phyloP scores from a whole-genome alignment of 2,113 vertebrate species.

The Porphyrio hochstetteri region DNA sequence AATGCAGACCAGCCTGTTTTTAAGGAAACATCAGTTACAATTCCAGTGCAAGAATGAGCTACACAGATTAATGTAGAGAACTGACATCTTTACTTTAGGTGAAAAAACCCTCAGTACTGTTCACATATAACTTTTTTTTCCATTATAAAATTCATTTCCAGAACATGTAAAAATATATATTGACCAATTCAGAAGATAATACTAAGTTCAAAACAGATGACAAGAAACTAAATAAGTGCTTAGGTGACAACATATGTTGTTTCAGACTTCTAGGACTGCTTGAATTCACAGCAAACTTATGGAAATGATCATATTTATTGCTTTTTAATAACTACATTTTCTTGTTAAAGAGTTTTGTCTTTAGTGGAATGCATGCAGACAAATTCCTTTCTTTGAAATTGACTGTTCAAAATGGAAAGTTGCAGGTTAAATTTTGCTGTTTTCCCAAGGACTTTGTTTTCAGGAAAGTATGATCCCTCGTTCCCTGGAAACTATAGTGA shows the following conservation, averaged over 20 bases:
- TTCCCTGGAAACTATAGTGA: not conserved
- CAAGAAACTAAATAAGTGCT: not conserved
- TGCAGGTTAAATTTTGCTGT: not conserved
- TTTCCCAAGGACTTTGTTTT: not conserved
- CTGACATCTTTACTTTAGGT: not conserved
- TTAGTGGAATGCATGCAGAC: not conserved
- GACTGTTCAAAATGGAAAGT: not conserved
- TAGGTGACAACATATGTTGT: not conserved
- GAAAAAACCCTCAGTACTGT: not conserved
- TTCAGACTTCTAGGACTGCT: not conserved
- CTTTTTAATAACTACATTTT: not conserved
- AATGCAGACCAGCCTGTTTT: not conserved
- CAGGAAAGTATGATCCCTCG: not conserved
- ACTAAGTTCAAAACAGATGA: not conserved
- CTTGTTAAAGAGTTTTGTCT: not conserved
- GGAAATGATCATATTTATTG: not conserved
- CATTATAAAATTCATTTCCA: not conserved
- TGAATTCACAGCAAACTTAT: not conserved
- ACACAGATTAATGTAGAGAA: not conserved
- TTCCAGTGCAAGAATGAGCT: not conserved
- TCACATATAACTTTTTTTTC: not conserved
- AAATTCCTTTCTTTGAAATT: not conserved
- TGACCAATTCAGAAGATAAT: not conserved
- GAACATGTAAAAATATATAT: not conserved
- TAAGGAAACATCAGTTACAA: not conserved